Percentiles rank a stretch among this genome's conserved stretches.
phyloP scores from a whole-genome alignment of 2,797 vertebrate species.

The Strix occidentalis region DNA sequence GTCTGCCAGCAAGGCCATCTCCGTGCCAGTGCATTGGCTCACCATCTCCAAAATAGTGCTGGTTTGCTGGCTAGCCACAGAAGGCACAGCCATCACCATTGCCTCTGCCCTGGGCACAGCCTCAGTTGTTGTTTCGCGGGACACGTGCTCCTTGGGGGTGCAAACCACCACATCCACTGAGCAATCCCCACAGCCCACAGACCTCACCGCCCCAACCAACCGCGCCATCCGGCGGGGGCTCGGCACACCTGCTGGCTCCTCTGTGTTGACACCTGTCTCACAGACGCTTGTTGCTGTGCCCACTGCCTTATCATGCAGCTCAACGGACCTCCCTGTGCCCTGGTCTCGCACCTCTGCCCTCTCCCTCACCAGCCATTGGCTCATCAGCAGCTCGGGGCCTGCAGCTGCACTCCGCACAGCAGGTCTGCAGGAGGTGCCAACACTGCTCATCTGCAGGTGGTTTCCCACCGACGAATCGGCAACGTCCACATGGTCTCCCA shows the following conservation, averaged over 20 bases:
- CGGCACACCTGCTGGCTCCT: constrained; percentile 62
- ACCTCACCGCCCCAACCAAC: constrained; percentile 70
- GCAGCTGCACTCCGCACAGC: constrained; percentile 26
- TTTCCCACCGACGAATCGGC: constrained; percentile 71
- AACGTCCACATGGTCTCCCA: constrained; percentile 80
- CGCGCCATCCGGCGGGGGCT: constrained; percentile 40
- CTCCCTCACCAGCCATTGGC: constrained; percentile 85
- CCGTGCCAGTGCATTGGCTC: constrained; percentile 83
- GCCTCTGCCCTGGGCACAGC: constrained; percentile 73
- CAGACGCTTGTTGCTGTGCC: constrained; percentile 74
- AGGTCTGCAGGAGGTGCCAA: constrained; percentile 83
- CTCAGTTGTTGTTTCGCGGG: constrained; percentile 79
- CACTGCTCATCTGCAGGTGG: constrained; percentile 65
- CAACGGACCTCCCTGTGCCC: constrained; percentile 72
- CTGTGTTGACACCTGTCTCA: constrained; percentile 85
- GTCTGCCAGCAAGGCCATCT: constrained; percentile 69
- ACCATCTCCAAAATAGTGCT: constrained; percentile 76
- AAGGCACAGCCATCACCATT: constrained; percentile 81
- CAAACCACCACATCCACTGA: constrained; percentile 80
- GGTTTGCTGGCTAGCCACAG: constrained; percentile 79
- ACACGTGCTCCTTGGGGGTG: constrained; percentile 71
- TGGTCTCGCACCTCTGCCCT: constrained; percentile 77
- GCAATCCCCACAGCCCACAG: constrained; percentile 89
- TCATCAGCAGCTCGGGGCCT: constrained; percentile 87
- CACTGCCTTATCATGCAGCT: constrained; percentile 75